phyloP scores from a whole-genome alignment of 1,140 invertebrate species.

The Calycopis cecrops region DNA sequence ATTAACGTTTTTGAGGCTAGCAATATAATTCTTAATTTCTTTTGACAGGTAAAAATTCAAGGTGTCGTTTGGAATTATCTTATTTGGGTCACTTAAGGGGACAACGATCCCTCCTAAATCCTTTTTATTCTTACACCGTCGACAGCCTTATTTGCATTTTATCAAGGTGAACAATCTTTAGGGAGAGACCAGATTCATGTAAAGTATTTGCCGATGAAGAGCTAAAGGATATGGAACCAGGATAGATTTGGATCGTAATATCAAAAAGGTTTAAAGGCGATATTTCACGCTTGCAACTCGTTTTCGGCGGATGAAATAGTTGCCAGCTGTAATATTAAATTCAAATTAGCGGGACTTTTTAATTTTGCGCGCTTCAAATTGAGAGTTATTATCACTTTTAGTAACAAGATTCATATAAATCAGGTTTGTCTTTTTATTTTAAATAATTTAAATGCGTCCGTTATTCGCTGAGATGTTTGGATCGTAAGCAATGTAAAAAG shows the following conservation, averaged over 20 bases:
- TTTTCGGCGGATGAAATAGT: constrained; percentile 10
- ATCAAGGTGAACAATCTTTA: constrained; percentile 52
- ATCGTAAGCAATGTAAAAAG: constrained; percentile 31
- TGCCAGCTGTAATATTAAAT: constrained; percentile 20
- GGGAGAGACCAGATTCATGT: constrained; percentile 54
- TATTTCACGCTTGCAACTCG: not conserved
- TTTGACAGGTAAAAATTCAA: constrained; percentile 49
- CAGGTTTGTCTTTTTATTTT: constrained; percentile 38
- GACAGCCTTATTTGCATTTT: constrained; percentile 58
- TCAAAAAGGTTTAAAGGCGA: not conserved
- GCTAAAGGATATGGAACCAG: constrained; percentile 3
- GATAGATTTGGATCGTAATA: constrained; percentile 5
- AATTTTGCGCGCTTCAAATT: constrained; percentile 34
- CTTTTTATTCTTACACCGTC: constrained; percentile 62
- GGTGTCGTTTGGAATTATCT: constrained; percentile 56
- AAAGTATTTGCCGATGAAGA: constrained; percentile 60
- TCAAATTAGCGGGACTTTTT: constrained; percentile 40
- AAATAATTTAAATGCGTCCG: constrained; percentile 44
- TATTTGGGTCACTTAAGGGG: constrained; percentile 66
- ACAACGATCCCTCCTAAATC: constrained; percentile 54
- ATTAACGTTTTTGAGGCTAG: constrained; percentile 51
- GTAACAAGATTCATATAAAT: constrained; percentile 40
- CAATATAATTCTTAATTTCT: constrained; percentile 63
- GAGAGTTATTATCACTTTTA: constrained; percentile 40
- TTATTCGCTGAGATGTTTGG: constrained; percentile 33